A percentile compares a stretch with the other conserved stretches of the same genome.
Evolutionary conservation across 1,140 invertebrate genomes (phyloP).

Genomic region (Mactra quadrangularis): DNA sequence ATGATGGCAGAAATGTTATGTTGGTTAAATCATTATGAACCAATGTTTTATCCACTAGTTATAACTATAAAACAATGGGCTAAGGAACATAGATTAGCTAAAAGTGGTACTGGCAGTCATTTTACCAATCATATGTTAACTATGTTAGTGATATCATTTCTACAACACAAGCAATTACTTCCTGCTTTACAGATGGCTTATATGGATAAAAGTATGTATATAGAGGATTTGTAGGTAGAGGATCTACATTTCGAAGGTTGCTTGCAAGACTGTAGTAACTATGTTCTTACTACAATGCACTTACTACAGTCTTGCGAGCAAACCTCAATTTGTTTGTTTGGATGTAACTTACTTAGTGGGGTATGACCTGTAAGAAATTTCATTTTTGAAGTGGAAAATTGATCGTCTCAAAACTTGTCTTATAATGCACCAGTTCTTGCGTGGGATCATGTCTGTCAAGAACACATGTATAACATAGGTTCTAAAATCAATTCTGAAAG

Average conservation of each 20-base stretch:
- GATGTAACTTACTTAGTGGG: neutral
- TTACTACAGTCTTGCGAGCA: too few relatives aligned
- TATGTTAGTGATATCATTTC: constrained; percentile 8
- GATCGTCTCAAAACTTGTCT: neutral
- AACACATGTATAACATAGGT: too few relatives aligned
- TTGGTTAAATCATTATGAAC: constrained; percentile 1
- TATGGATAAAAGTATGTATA: constrained; percentile 7
- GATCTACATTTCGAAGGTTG: too few relatives aligned
- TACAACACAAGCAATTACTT: constrained; percentile 1
- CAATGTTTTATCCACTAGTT: constrained; percentile 6
- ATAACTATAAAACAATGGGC: constrained; percentile 1
- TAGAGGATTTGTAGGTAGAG: too few relatives aligned
- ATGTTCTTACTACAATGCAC: too few relatives aligned
- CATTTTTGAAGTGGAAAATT: neutral
- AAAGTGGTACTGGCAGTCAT: neutral
- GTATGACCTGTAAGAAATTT: neutral
- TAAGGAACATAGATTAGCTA: neutral
- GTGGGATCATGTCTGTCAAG: neutral
- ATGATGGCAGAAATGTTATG: constrained; percentile 22
- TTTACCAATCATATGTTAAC: constrained; percentile 26
- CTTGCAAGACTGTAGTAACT: too few relatives aligned
- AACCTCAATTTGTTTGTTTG: neutral
- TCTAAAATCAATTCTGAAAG: too few relatives aligned
- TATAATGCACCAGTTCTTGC: neutral
- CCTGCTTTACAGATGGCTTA: constrained; percentile 16